phyloP scores from a whole-genome alignment of 2,113 vertebrate genomes.

The Brachyistius frenatus region DNA sequence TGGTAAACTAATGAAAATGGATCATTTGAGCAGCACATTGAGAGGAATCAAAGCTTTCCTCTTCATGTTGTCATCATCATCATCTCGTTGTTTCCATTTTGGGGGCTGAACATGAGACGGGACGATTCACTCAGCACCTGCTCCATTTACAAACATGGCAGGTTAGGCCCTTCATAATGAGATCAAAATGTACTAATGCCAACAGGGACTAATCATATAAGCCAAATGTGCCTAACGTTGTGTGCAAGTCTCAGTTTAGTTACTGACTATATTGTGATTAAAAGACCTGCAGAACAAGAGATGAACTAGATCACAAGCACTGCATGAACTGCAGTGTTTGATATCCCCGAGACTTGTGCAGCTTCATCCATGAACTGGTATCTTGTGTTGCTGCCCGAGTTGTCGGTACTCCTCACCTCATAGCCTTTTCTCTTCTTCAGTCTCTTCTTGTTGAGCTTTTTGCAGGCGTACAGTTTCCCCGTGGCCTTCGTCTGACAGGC shows the following conservation, averaged over 20 bases:
- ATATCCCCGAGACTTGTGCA: no score
- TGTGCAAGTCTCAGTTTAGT: conserved; percentile 1
- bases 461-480: conserved; percentile 94
- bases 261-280: neutral
- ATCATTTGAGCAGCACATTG: no score
- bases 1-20: no score
- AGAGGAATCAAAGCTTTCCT: no score
- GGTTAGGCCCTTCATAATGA: conserved; percentile 60
- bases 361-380: neutral
- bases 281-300: neutral
- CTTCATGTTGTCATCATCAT: no score
- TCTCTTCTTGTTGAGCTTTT: conserved; percentile 93
- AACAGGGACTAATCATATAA: conserved; percentile 50
- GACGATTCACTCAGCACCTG: conserved; percentile 16
- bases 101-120: neutral
- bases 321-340: no score
- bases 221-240: neutral
- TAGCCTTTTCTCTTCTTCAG: conserved; percentile 93
- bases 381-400: neutral
- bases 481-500: conserved; percentile 90
- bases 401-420: conserved; percentile 80
- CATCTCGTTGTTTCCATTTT: neutral
- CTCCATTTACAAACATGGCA: conserved; percentile 67
- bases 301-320: neutral
- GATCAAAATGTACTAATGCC: conserved; percentile 65